Evolutionary conservation across 2,888 invertebrate species (phyloP).

Genomic region (Phania funesta): DNA sequence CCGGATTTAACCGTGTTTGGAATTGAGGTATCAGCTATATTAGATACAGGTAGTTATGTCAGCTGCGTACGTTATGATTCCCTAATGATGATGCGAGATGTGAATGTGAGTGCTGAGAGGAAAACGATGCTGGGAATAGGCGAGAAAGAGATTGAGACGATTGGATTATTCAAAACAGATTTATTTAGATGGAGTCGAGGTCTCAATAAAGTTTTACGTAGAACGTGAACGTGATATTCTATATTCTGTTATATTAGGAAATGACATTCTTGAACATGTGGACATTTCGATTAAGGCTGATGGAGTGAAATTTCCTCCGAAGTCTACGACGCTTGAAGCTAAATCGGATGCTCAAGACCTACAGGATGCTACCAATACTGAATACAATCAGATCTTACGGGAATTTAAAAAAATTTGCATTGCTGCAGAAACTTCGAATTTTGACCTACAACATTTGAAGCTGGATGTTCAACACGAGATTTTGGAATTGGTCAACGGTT

Average conservation of each 20-base stretch:
- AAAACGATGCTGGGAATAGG: not conserved
- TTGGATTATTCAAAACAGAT: too few species aligned
- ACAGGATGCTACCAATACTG: not conserved
- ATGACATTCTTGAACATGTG: not conserved
- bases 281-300: constrained; percentile 1
- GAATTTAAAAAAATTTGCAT: not conserved
- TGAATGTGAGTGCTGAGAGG: not conserved
- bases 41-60: constrained; percentile 6
- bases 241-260: not conserved
- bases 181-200: not conserved
- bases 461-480: not conserved
- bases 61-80: not conserved
- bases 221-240: not conserved
- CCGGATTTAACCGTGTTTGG: not conserved
- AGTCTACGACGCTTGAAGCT: not conserved
- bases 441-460: not conserved
- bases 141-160: too few species aligned
- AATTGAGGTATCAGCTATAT: not conserved
- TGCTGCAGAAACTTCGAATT: not conserved
- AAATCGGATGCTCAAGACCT: not conserved
- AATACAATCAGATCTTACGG: not conserved
- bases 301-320: not conserved
- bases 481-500: constrained; percentile 52
- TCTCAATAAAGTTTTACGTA: not conserved
- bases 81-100: not conserved